A percentile compares a stretch with the other conserved stretches of the same genome.
phyloP scores from a whole-genome alignment of 2,797 vertebrate species.

The Percopsis omiscomaycus region DNA sequence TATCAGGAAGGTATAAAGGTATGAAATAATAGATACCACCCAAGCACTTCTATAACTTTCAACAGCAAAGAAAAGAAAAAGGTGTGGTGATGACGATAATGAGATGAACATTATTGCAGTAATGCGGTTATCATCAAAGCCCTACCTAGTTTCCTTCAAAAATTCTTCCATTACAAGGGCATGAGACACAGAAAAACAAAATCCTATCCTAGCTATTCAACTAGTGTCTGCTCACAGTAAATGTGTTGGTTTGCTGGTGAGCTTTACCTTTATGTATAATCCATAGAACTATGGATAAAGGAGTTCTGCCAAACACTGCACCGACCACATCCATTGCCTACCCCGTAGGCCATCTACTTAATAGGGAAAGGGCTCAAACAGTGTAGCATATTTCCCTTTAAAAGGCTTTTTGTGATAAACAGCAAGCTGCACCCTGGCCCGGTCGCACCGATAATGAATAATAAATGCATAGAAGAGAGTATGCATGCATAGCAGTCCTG shows the following conservation, averaged over 20 bases:
- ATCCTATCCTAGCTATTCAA: constrained; percentile 29
- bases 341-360: constrained; percentile 38
- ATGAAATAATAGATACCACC: too few relatives aligned
- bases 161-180: constrained; percentile 25
- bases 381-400: constrained; percentile 31
- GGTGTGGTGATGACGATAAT: too few relatives aligned
- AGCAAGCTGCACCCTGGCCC: constrained; percentile 38
- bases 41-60: too few relatives aligned
- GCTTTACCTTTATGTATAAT: constrained; percentile 54
- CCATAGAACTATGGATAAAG: constrained; percentile 50
- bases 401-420: constrained; percentile 61
- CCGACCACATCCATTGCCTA: constrained; percentile 16
- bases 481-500: constrained; percentile 38
- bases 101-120: too few relatives aligned
- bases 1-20: too few relatives aligned
- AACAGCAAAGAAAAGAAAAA: too few relatives aligned
- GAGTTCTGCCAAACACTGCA: constrained; percentile 40
- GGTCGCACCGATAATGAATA: constrained; percentile 59
- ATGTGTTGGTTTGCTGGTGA: constrained; percentile 46
- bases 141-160: not conserved
- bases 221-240: constrained; percentile 32
- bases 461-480: constrained; percentile 63
- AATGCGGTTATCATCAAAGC: too few relatives aligned
- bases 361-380: constrained; percentile 27
- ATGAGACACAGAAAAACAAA: constrained; percentile 24